Conservation (phyloP, 1,140 invertebrate species). For the Drosophila kepulauana region DNA sequence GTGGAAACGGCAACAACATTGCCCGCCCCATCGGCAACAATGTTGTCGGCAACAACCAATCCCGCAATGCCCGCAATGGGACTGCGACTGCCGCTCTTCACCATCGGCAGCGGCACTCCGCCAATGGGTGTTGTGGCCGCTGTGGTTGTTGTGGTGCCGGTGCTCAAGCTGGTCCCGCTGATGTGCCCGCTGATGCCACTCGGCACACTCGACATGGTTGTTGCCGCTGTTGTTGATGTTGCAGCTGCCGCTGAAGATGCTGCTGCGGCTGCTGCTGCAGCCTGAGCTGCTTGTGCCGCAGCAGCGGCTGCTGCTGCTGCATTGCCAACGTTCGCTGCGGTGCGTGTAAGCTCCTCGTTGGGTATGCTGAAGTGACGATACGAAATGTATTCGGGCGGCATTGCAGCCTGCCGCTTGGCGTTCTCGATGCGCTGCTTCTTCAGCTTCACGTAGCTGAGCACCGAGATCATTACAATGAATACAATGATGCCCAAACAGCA, state of each 20-base stretch:
- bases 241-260: slow-evolving; percentile 8
- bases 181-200: slow-evolving; percentile 82
- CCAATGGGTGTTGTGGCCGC: slow-evolving; percentile 74
- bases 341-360: slow-evolving; percentile 77
- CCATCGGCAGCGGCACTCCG: slow-evolving; percentile 42
- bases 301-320: slow-evolving; percentile 40
- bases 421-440: slow-evolving; percentile 91
- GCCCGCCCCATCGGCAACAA: slow-evolving; percentile 30
- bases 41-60: slow-evolving; percentile 36
- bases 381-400: slow-evolving; percentile 90
- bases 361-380: slow-evolving; percentile 89
- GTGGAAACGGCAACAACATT: slow-evolving; percentile 29
- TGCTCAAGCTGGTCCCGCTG: slow-evolving; percentile 81
- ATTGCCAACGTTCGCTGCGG: slow-evolving; percentile 45
- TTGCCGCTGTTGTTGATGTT: background rate
- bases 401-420: slow-evolving; percentile 88
- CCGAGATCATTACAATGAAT: slow-evolving; percentile 92
- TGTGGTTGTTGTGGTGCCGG: slow-evolving; percentile 69
- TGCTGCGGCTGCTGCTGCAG: slow-evolving; percentile 15
- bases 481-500: slow-evolving; percentile 94
- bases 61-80: slow-evolving; percentile 61
- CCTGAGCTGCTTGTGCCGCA: background rate
- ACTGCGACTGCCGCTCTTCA: slow-evolving; percentile 63
- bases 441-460: slow-evolving; percentile 93
- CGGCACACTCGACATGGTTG: slow-evolving; percentile 76